phyloP scores from a whole-genome alignment of 37 sponge, comb jelly and placozoan genomes.

The Mnemiopsis leidyi region DNA sequence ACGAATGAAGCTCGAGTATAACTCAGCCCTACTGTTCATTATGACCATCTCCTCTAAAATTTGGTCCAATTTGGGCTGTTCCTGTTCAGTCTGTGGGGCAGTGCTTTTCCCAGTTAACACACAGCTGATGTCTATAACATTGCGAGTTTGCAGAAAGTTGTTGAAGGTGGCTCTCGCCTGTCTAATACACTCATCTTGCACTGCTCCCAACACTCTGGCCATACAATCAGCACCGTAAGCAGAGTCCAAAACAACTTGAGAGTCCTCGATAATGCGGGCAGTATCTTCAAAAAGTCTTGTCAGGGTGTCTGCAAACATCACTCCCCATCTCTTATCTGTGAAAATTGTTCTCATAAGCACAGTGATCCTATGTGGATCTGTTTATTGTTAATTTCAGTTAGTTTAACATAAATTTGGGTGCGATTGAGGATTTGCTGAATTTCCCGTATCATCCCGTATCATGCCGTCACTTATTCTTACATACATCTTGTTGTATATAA shows the following conservation, averaged over 20 bases:
- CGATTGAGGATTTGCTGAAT: too few relatives aligned
- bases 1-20: constrained; percentile 8
- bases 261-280: not conserved
- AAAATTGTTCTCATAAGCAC: too few relatives aligned
- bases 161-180: constrained; percentile 26
- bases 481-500: too few relatives aligned
- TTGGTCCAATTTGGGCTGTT: constrained; percentile 31
- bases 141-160: constrained; percentile 43
- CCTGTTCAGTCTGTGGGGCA: not conserved
- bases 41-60: constrained; percentile 55
- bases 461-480: too few relatives aligned
- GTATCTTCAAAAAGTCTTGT: constrained; percentile 53
- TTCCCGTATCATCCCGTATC: too few relatives aligned
- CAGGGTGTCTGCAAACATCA: constrained; percentile 64
- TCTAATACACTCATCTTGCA: constrained; percentile 60
- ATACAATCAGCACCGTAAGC: constrained; percentile 5
- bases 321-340: constrained; percentile 59
- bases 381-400: too few relatives aligned
- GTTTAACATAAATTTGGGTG: too few relatives aligned
- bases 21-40: constrained; percentile 24
- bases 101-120: not conserved
- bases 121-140: constrained; percentile 30
- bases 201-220: not conserved
- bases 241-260: not conserved
- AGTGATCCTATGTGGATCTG: too few relatives aligned